Evolutionary conservation across 1,140 invertebrate genomes (phyloP), one percentile per base, ranked within the genome.

Genomic region (Hyles vespertilio): DNA sequence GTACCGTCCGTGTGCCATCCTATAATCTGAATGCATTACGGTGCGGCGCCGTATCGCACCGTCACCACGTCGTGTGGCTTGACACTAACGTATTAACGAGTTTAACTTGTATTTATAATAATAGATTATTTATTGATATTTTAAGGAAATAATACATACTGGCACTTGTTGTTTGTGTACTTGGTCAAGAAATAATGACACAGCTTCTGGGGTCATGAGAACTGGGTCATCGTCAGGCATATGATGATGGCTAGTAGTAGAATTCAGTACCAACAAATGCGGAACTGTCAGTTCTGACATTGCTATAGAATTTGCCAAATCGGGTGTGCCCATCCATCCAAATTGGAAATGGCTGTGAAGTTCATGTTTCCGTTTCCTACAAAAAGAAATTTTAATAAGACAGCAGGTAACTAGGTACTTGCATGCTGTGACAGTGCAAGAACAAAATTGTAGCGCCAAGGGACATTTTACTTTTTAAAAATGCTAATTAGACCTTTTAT

Each of bases 291-390:
- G 86, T 50, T 93, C 91, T 65, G 92, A 93, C 94, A 98, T 96
- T 2, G 96, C 96, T 78, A 99, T 96, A 48, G 94, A 95, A 89
- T 98, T 98, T 5, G 96, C 96, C 67, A 98, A 84, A 40, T 96
- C 94, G 11, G 95, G 94, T 69, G 91, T 94, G 0, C 95, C 96
- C 81, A 94, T 92, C 97, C 97, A 98, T 34, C 97, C 97, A 91
- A 98, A 98, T 81, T 98, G 96, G 81, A 98, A 98, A 73, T 93
- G 81, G 49, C 94, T 91, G 72, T 97, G 95, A 76, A 96, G 95
- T 61, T 94, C 93, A 59, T 93, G 91, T 59, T 94, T 91, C 84
- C 95, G 94, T 57, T 91, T 93, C 63, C 93, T 91, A 61, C 47
- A 79, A 81, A 22, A 22, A 22, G 2, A 22, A 22, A 22, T 22